Base-by-base conservation (phyloP, 2,797 vertebrate genomes). In the Oreortyx pictus region DNA sequence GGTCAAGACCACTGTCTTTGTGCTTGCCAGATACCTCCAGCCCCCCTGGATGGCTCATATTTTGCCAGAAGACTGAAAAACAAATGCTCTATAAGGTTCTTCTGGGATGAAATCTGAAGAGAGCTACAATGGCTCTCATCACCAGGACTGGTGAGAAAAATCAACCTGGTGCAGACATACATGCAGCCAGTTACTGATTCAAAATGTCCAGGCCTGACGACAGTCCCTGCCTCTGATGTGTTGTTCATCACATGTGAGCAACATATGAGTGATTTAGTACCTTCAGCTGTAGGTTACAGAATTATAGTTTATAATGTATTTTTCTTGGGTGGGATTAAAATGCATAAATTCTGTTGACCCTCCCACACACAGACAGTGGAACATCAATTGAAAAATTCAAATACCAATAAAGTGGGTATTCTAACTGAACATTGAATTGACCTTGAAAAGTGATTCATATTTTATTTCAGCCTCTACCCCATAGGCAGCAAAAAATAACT, bases 31-130 rank as follows among this genome's bases (percentile, higher is more conserved):
- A 39, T 33, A 43, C 3, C 20, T 85, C 67, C 68, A 52, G 54
- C 19, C 9, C 12, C 43, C n/a, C n/a, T 25, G 11, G 0, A n/a
- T 79, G 23, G 16, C 22, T n/a, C 3, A 0, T 62, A 16, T 17
- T 76, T 84, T 56, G n/a, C 14, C 39, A 62, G 9, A 66, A 16
- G 5, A 43, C 0, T 74, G 10, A 0, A 1, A 57, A 57, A 37
- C 3, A 57, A 64, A 92, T 44, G 1, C 15, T 47, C 35, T 57
- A 8, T 9, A 33, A 74, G 61, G 3, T 1, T 8, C 44, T 82
- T 67, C 62, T 19, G 60, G 10, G 35, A 24, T 27, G 23, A 11
- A 74, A 37, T 27, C 20, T 52, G 10, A 56, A 39, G 23, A 86
- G n/a, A 87, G 11, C 5, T 20, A 41, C 14, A 59, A 49, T 25